A percentile compares a stretch with the other conserved stretches of the same genome.
Conservation (phyloP, 2,888 invertebrate species). For the Carabus problematicus region DNA sequence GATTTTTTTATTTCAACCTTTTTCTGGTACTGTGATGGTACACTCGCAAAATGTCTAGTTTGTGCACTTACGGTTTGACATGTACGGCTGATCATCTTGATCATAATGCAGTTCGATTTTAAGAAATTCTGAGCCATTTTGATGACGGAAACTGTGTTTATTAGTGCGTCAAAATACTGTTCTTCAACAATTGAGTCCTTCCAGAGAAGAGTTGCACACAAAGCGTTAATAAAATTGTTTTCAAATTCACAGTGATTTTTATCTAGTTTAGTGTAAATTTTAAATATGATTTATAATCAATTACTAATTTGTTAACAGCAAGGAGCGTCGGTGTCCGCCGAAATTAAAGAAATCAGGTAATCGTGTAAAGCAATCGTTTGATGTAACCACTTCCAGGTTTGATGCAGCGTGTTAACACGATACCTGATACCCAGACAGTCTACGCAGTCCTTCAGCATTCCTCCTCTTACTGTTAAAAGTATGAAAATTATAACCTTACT, state of each 20-base stretch:
- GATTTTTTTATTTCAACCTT: conserved; percentile 72
- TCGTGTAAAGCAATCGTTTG: conserved; percentile 89
- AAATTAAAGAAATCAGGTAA: conserved; percentile 81
- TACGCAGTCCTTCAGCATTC: conserved; percentile 71
- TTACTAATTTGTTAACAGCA: conserved; percentile 30
- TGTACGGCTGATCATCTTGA: conserved; percentile 21
- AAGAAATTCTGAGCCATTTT: conserved; percentile 38
- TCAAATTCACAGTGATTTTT: no score
- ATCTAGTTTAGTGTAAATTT: no score
- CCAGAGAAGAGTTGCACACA: no score
- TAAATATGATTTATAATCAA: background rate
- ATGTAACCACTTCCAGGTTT: conserved; percentile 95
- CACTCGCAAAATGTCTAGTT: conserved; percentile 14
- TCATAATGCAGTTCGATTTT: conserved; percentile 23
- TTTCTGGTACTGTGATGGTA: background rate
- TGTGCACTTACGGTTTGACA: conserved; percentile 7
- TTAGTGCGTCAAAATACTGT: conserved; percentile 29
- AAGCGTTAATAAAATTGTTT: no score
- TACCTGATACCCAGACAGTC: conserved; percentile 88
- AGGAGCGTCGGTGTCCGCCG: conserved; percentile 72
- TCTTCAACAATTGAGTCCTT: conserved; percentile 3
- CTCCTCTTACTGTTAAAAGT: conserved; percentile 57
- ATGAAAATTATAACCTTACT: conserved; percentile 47
- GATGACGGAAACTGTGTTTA: background rate
- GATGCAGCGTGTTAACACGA: conserved; percentile 87